Conservation (phyloP, 2,888 invertebrate genomes). For the Spilarctia lutea region DNA sequence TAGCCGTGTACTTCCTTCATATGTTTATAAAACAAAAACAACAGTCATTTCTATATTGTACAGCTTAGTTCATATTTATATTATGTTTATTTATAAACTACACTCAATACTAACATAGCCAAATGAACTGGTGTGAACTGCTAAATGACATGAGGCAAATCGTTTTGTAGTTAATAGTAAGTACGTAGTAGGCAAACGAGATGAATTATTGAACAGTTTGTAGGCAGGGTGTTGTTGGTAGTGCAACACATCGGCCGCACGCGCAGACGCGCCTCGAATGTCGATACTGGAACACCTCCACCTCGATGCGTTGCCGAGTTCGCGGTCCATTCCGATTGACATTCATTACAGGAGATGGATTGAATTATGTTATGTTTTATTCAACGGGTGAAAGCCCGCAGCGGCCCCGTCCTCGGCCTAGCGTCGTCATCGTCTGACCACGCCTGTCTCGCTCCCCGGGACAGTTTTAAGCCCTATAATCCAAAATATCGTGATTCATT, state of each 20-base stretch:
- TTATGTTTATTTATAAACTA: not conserved
- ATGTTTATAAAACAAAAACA: not conserved
- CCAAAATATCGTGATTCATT: slow-evolving; percentile 19
- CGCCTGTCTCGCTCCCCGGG: not conserved
- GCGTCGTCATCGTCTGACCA: slow-evolving; percentile 1
- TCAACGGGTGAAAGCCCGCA: slow-evolving; percentile 17
- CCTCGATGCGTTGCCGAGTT: slow-evolving; percentile 11
- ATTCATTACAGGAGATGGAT: slow-evolving; percentile 40
- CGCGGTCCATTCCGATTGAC: slow-evolving; percentile 31
- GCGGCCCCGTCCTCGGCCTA: not conserved
- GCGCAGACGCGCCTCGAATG: slow-evolving; percentile 20
- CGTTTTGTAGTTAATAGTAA: slow-evolving; percentile 5
- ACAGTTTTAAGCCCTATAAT: slow-evolving; percentile 3
- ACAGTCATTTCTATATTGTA: too few species aligned
- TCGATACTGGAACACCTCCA: slow-evolving; percentile 20
- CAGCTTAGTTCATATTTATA: too few species aligned
- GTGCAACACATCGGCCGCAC: slow-evolving; percentile 23
- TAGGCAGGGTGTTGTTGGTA: slow-evolving; percentile 1
- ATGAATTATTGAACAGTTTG: slow-evolving; percentile 35
- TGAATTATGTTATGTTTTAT: slow-evolving; percentile 41
- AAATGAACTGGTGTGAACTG: not conserved
- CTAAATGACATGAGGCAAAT: not conserved
- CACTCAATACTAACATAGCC: not conserved
- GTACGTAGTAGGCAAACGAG: slow-evolving; percentile 17
- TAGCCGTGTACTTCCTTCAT: not conserved